Conservation (phyloP, 1,140 invertebrate genomes). For the Zophobas atratus region DNA sequence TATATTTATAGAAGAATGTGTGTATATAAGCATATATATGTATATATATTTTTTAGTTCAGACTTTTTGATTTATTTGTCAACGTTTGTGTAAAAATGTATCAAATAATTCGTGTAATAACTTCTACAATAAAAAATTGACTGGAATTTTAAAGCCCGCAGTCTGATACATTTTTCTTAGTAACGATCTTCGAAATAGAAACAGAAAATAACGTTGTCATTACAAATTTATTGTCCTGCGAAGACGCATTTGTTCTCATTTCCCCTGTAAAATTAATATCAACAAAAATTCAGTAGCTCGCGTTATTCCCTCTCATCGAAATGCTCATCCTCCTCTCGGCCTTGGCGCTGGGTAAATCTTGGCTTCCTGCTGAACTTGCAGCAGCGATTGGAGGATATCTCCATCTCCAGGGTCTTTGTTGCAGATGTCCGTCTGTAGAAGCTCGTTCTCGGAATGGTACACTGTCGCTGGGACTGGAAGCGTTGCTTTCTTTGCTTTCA, state of each 20-base stretch:
- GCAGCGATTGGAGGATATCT: slow-evolving; percentile 68
- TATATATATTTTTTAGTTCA: too few species aligned
- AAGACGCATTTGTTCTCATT: background rate
- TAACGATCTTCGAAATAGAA: too few species aligned
- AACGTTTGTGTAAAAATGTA: too few species aligned
- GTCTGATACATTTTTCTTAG: too few species aligned
- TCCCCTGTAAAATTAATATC: background rate
- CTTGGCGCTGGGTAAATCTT: slow-evolving; percentile 57
- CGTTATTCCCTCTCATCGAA: slow-evolving; percentile 72
- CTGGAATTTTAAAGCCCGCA: too few species aligned
- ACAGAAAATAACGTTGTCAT: too few species aligned
- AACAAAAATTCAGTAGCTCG: slow-evolving; percentile 68
- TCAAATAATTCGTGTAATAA: too few species aligned
- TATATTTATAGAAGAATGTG: too few species aligned
- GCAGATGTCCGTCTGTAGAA: slow-evolving; percentile 75
- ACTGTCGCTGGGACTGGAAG: slow-evolving; percentile 58
- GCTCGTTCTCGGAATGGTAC: slow-evolving; percentile 74
- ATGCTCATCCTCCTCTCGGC: slow-evolving; percentile 73
- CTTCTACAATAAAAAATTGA: too few species aligned
- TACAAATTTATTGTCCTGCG: background rate
- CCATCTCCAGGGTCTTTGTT: slow-evolving; percentile 70
- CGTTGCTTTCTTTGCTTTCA: slow-evolving; percentile 61
- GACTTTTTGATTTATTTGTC: too few species aligned
- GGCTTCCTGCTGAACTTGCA: slow-evolving; percentile 39
- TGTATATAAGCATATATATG: too few species aligned